Evolutionary conservation across 1,140 invertebrate genomes (phyloP), one percentile per base, ranked within the genome.

Genomic region (Conus ventricosus): DNA sequence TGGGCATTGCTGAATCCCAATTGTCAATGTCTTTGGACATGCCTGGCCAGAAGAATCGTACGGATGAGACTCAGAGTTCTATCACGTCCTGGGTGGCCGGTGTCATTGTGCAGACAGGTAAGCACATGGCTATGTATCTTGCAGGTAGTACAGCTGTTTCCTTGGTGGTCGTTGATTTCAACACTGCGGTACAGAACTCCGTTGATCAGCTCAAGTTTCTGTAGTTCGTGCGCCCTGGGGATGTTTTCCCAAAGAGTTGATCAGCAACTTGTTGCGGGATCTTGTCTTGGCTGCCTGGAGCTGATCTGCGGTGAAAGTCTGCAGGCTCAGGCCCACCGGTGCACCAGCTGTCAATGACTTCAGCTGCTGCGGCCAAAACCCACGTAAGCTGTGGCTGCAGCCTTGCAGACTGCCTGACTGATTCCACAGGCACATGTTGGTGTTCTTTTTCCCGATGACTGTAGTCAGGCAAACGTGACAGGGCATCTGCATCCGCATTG

Each of bases 11-110:
- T 53, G 67, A 6, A 76, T 85, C 11, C 11, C 71, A 84, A 4
- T 87, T 51, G 10, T 88, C 82, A 4, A 91, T 60, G 55, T 91
- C 89, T 20, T n/a, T 7, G 5, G 81, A 54, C 89, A 90, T 84
- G 3, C 54, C 51, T 23, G 85, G 88, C 90, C 89, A 91, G 54
- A 75, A 90, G 60, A 90, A 87, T 23, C 89, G 84, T 75, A 10
- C 82, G 15, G 3, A 88, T 11, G 15, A 91, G 60, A 17, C 15
- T 76, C 39, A 39, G 4, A 20, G 89, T 39, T 90, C 87, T 85
- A 23, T 89, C 87, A 57, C 83, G 15, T 0, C 90, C 90, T 6
- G 75, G 87, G 71, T 91, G 90, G 6, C 87, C 89, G 75, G 88
- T 85, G 17, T 85, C 67, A 23, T 87, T 76, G 87, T 91, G 90